Percentiles rank a stretch among this genome's conserved stretches.
Conservation (phyloP, 2,113 vertebrate genomes). For the Perccottus glenii region DNA sequence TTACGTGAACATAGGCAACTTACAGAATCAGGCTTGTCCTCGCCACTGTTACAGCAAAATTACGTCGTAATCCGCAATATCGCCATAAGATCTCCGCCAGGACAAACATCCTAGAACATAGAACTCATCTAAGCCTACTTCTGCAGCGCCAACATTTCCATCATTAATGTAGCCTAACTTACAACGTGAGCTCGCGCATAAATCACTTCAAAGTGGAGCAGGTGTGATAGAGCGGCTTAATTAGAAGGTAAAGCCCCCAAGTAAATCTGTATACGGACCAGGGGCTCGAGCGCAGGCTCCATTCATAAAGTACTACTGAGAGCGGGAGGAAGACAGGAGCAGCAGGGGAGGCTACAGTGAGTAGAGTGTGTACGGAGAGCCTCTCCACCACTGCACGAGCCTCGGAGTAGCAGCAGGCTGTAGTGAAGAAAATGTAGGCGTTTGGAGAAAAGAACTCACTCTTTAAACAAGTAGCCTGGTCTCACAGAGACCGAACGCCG, state of each 20-base stretch:
- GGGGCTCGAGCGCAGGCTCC: too few relatives aligned
- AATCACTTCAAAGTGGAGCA: not conserved
- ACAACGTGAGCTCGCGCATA: not conserved
- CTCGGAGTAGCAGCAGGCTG: too few relatives aligned
- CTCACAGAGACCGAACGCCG: too few relatives aligned
- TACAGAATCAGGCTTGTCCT: not conserved
- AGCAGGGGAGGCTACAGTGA: not conserved
- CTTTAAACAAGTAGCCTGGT: too few relatives aligned
- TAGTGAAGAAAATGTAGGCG: too few relatives aligned
- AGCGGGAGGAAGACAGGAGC: not conserved
- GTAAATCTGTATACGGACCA: not conserved
- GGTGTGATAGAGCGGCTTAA: not conserved
- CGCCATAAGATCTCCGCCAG: not conserved
- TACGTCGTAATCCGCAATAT: not conserved
- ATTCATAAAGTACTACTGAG: not conserved
- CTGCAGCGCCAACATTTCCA: not conserved
- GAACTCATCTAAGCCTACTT: not conserved
- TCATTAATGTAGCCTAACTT: not conserved
- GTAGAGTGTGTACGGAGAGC: too few relatives aligned
- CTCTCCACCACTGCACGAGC: too few relatives aligned
- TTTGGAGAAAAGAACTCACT: too few relatives aligned
- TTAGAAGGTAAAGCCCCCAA: not conserved
- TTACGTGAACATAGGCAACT: constrained; percentile 26
- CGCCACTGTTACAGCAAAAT: not conserved
- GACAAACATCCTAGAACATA: too few relatives aligned